These are phyloP conservation scores for Poeciliopsis occidentalis DNA, from an alignment of 2,113 vertebrate genomes.

Conservation along the genomic window DNA sequence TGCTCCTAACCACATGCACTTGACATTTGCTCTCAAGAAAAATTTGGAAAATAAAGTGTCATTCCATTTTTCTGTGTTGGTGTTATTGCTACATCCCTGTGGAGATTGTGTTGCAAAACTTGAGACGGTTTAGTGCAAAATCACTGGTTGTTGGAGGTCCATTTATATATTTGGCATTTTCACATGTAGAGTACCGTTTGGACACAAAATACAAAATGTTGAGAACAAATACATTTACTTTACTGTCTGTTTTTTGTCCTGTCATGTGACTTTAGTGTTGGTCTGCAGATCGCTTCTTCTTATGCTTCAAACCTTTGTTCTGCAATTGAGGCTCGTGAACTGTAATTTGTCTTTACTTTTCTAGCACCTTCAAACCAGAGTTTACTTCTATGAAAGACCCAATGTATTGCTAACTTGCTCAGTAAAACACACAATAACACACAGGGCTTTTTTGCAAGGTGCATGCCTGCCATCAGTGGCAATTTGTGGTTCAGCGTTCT, in stretches of 20 bases:
- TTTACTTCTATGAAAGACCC: neutral
- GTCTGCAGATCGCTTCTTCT: neutral
- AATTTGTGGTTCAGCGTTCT: neutral
- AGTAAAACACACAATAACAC: neutral
- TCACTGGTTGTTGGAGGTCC: neutral
- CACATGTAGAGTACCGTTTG: neutral
- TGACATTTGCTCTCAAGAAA: conserved; percentile 1
- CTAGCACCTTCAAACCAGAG: neutral
- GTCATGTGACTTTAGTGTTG: neutral
- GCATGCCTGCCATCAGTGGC: neutral
- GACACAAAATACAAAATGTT: no score
- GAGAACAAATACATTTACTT: neutral
- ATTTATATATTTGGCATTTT: neutral
- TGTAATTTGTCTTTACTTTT: neutral
- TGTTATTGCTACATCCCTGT: neutral
- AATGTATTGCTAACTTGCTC: neutral
- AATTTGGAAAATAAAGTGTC: conserved; percentile 1
- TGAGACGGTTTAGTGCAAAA: neutral
- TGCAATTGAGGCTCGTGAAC: neutral
- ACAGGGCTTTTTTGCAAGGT: neutral
- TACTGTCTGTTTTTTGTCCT: neutral
- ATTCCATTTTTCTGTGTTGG: neutral
- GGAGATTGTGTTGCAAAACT: neutral
- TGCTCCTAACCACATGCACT: conserved; percentile 16
- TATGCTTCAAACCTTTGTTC: neutral